Conservation (phyloP, 2,113 vertebrate species). For the Hepsetus odoe region DNA sequence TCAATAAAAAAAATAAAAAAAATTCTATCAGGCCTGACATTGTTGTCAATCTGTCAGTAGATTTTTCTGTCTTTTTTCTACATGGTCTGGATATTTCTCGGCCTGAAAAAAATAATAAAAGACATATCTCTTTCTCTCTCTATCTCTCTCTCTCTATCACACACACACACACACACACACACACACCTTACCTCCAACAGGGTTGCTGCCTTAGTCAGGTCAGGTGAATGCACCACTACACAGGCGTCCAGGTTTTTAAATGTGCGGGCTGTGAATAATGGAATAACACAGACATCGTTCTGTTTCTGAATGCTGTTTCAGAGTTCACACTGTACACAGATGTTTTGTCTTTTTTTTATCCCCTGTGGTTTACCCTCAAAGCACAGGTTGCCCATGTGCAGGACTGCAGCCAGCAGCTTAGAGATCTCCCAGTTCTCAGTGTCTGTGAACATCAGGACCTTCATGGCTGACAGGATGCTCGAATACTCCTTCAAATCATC, state of each 20-base stretch:
- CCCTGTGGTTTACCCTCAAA: constrained; percentile 84
- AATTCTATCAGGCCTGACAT: no score
- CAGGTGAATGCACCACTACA: constrained; percentile 84
- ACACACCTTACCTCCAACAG: constrained; percentile 85
- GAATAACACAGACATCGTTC: not conserved
- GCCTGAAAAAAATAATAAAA: not conserved
- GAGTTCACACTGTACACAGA: not conserved
- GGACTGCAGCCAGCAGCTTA: constrained; percentile 90
- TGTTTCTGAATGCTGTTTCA: no score
- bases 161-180: not conserved
- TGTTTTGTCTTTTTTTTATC: not conserved
- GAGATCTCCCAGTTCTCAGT: constrained; percentile 97
- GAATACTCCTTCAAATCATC: constrained; percentile 94
- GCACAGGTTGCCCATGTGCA: constrained; percentile 94
- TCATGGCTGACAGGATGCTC: constrained; percentile 96
- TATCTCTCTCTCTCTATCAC: no score
- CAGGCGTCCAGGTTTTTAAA: constrained; percentile 98
- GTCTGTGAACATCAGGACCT: constrained; percentile 97
- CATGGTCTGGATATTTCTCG: no score
- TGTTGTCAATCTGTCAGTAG: no score
- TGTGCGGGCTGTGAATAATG: constrained; percentile 80
- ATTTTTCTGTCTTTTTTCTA: no score
- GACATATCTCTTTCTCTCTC: no score
- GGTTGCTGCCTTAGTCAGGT: constrained; percentile 81
- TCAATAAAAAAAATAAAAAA: no score